A percentile compares a stretch with the other conserved stretches of the same genome.
Conservation (phyloP, 2,113 vertebrate genomes). For the Dendrocopos noguchii region DNA sequence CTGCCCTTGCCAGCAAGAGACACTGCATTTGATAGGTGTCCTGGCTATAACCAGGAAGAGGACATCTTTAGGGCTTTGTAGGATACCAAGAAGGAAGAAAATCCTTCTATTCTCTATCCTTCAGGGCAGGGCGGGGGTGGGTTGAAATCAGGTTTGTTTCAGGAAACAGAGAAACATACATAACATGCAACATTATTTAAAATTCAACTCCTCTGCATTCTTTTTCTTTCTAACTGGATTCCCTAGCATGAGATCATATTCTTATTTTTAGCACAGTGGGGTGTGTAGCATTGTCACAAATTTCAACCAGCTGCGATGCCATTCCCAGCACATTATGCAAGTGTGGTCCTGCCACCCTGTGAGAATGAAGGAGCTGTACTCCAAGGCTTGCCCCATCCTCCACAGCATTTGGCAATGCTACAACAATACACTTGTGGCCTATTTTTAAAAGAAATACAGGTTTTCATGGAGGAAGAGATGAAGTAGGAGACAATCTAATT, state of each 20-base stretch:
- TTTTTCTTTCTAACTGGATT: neutral
- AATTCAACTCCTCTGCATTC: neutral
- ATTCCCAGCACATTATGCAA: neutral
- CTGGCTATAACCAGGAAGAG: neutral
- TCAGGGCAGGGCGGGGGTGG: neutral
- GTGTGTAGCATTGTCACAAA: neutral
- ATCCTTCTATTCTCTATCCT: neutral
- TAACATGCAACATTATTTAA: neutral
- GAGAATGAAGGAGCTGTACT: neutral
- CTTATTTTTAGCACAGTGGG: neutral
- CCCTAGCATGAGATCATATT: neutral
- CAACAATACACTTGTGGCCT: fast-evolving
- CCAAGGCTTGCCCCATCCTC: neutral
- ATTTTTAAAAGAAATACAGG: neutral
- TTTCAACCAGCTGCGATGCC: neutral
- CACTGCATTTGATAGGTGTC: neutral
- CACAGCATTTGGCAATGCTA: neutral
- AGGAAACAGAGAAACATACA: neutral
- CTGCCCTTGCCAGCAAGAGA: neutral
- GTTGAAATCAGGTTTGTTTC: neutral
- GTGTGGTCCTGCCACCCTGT: neutral
- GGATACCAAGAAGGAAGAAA: neutral
- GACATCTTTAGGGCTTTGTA: neutral
- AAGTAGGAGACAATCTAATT: neutral
- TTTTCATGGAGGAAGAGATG: neutral